phyloP scores from a whole-genome alignment of 53 echinoderm and acorn worm genomes.

The Hippasteria phrygiana region DNA sequence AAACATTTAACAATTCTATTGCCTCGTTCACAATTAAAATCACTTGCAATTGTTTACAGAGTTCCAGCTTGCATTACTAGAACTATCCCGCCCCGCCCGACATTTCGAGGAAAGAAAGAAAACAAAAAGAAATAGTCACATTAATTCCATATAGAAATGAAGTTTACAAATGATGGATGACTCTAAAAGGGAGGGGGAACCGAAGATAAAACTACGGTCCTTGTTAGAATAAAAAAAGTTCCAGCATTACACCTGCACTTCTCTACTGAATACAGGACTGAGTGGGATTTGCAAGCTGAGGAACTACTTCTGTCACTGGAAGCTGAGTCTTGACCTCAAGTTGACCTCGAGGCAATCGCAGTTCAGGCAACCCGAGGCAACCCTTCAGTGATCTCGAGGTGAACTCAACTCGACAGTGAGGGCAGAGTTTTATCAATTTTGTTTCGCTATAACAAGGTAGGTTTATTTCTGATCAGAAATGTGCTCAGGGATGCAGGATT shows the following conservation, averaged over 20 bases:
- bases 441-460: background rate
- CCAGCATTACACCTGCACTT: slow-evolving; percentile 18
- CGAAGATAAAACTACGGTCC: background rate
- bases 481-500: background rate
- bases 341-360: background rate
- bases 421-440: background rate
- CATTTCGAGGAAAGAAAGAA: background rate
- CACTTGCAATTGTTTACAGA: slow-evolving; percentile 14
- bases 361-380: background rate
- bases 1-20: slow-evolving; percentile 47
- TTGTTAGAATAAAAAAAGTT: background rate
- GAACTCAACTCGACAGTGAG: background rate
- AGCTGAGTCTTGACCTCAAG: background rate
- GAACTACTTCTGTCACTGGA: background rate
- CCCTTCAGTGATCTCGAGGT: background rate
- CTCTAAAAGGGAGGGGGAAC: background rate
- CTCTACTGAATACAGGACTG: slow-evolving; percentile 28
- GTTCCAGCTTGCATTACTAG: slow-evolving; percentile 15
- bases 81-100: background rate
- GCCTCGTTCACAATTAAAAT: slow-evolving; percentile 61
- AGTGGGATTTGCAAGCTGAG: too few species aligned
- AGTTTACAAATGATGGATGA: too few species aligned
- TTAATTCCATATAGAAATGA: too few species aligned
- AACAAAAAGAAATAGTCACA: background rate
- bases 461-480: background rate